Evolutionary conservation across 2,797 vertebrate genomes (phyloP), one percentile per base, ranked within the genome.

Genomic region (Chelon labrosus): DNA sequence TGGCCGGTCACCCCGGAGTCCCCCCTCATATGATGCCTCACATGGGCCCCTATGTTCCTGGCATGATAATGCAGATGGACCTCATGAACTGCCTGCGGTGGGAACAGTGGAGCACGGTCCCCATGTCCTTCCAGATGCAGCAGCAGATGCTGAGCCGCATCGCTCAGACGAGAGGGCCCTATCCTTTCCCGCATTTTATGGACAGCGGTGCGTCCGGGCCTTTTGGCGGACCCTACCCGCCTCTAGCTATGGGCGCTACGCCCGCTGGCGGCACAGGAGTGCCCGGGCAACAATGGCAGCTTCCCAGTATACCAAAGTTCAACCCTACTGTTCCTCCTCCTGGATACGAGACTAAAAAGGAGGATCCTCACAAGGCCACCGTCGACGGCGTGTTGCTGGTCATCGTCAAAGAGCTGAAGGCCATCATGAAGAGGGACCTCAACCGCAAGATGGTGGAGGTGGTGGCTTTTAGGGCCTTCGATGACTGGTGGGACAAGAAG

Each of bases 51-150:
- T 99, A 97, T 89, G 89, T 95, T 0, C 96, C 92, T 0, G 91
- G 94, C 86, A 96, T 98, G 93, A 95, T 97, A 90, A 93, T 99
- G 94, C 97, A 97, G 46, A 95, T 99, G 92, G 98, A 99, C 65
- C 95, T 99, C 88, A 97, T 98, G 90, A 98, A 93, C 10, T 97
- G 97, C 75, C 63, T 98, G 74, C 95, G 84, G 2, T 92, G 90
- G 91, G 90, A 97, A 49, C 96, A 98, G 86, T 99, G 97, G 97
- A 96, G 96, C 0, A 96, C 96, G 13, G 96, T 98, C 86, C 96
- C 96, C 13, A 99, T 99, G 97, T 98, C 97, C 84, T 98, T 99
- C 91, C 98, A 99, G 92, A 99, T 99, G 98, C 98, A 99, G 89
- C 98, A 98, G 0, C 98, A 99, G 88, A 94, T 99, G 97, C 87